A percentile compares a stretch with the other conserved stretches of the same genome.
phyloP scores from a whole-genome alignment of 2,797 vertebrate genomes.

The Cygnus olor region DNA sequence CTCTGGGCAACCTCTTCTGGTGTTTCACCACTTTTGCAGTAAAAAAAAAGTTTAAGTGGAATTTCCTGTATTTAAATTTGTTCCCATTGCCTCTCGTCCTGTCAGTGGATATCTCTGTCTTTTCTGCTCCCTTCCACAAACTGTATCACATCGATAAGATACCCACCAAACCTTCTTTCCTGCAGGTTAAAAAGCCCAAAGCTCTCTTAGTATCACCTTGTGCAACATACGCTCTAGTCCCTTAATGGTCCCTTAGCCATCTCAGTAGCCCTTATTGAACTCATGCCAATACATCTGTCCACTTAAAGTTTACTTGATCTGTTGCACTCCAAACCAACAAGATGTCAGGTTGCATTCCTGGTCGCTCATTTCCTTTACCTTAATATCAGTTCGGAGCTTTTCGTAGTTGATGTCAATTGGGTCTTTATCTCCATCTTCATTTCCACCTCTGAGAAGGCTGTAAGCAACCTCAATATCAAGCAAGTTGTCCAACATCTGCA shows the following conservation, averaged over 20 bases:
- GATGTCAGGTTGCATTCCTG: background rate
- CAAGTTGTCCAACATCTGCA: conserved; percentile 98
- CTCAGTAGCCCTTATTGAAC: background rate
- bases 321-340: background rate
- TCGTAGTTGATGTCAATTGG: conserved; percentile 98
- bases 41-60: background rate
- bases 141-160: background rate
- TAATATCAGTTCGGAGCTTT: conserved; percentile 94
- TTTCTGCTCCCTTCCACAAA: background rate
- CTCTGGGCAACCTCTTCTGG: background rate
- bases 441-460: conserved; percentile 93
- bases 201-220: background rate
- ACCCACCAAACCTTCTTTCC: background rate
- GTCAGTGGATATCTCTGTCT: background rate
- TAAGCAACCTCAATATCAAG: conserved; percentile 98
- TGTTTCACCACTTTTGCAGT: background rate
- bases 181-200: background rate
- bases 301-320: background rate
- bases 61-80: background rate
- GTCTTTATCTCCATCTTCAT: conserved; percentile 92
- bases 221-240: background rate
- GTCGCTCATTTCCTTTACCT: conserved; percentile 78
- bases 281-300: background rate
- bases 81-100: background rate
- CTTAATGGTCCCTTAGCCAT: background rate